These are phyloP conservation scores for Telmatochromis sp. DNA, from an alignment of 2,113 vertebrate genomes.

Conservation along the genomic window DNA sequence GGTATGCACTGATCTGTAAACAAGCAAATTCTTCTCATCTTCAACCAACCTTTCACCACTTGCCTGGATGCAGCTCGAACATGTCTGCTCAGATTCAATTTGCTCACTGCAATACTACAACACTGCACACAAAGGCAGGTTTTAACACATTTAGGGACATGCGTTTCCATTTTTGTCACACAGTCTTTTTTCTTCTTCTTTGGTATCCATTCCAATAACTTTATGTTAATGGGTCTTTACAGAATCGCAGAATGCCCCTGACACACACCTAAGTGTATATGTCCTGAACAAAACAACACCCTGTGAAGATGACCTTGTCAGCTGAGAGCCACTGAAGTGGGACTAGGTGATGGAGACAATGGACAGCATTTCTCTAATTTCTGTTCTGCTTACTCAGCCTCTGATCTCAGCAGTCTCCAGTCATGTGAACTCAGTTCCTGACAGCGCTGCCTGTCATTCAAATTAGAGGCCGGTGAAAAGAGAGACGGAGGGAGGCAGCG, in stretches of 20 bases:
- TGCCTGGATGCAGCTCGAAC: neutral
- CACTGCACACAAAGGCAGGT: neutral
- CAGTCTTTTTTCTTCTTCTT: neutral
- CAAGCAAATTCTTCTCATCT: neutral
- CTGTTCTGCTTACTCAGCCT: conserved; percentile 56
- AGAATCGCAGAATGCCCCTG: neutral
- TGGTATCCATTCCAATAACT: neutral
- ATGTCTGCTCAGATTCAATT: neutral
- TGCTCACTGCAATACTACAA: neutral
- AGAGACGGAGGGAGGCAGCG: neutral
- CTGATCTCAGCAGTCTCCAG: conserved; percentile 32
- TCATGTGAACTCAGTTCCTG: conserved; percentile 52
- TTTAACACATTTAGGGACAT: neutral
- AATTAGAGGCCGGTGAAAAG: conserved; percentile 59
- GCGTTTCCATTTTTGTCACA: neutral
- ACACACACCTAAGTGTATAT: neutral
- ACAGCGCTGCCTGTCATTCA: conserved; percentile 56
- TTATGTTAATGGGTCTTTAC: neutral
- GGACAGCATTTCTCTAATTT: neutral
- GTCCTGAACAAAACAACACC: neutral
- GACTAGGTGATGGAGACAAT: conserved; percentile 21
- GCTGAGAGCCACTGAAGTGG: neutral
- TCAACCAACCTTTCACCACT: neutral
- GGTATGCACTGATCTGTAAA: neutral
- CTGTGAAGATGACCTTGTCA: neutral